Percentiles rank a stretch among this genome's conserved stretches.
phyloP scores from a whole-genome alignment of 2,888 invertebrate genomes.

The Cantharis rustica region DNA sequence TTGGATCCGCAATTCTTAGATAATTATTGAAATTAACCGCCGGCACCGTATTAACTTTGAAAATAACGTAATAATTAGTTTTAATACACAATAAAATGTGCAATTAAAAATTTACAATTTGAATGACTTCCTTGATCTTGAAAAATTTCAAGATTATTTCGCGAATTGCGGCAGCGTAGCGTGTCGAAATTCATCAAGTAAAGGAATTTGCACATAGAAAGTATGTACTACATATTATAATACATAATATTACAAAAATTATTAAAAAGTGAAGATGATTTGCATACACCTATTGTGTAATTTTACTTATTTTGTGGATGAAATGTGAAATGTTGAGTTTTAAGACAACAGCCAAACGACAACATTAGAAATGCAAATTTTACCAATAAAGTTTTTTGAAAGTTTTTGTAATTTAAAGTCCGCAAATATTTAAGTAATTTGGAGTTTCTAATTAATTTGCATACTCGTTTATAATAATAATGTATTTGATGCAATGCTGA shows the following conservation, averaged over 20 bases:
- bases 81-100: neutral
- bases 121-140: neutral
- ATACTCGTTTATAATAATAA: neutral
- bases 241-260: neutral
- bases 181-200: neutral
- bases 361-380: neutral
- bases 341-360: neutral
- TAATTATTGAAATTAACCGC: neutral
- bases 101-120: neutral
- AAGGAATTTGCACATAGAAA: neutral
- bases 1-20: neutral
- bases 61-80: neutral
- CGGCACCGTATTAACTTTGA: neutral
- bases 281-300: neutral
- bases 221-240: neutral
- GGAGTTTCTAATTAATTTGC: neutral
- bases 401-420: neutral
- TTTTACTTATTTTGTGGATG: neutral
- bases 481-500: neutral
- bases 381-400: neutral
- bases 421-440: neutral
- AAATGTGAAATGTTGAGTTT: constrained; percentile 3
- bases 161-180: neutral
- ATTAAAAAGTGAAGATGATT: neutral
- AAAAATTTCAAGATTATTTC: neutral